Evolutionary conservation across 1,140 invertebrate genomes (phyloP).

Genomic region (Arion vulgaris): DNA sequence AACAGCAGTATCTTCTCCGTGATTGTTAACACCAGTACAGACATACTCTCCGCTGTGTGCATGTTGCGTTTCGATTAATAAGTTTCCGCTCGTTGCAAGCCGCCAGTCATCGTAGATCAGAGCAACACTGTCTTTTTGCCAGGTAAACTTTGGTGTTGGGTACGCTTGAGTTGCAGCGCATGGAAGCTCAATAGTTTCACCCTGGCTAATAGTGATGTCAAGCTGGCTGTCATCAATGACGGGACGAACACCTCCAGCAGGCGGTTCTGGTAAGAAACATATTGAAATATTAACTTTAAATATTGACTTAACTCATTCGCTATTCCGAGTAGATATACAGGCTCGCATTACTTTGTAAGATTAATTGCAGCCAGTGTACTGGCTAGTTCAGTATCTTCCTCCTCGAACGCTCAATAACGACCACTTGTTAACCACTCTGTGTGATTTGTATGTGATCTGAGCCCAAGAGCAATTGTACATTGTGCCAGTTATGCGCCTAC

Average conservation of each 20-base stretch:
- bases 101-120: conserved; percentile 71
- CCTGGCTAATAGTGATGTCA: conserved; percentile 73
- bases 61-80: conserved; percentile 91
- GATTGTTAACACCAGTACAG: conserved; percentile 94
- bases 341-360: too few species aligned
- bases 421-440: too few species aligned
- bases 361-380: too few species aligned
- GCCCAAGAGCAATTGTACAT: too few species aligned
- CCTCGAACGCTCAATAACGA: too few species aligned
- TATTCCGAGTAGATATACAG: too few species aligned
- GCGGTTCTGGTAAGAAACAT: conserved; percentile 54
- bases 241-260: conserved; percentile 57
- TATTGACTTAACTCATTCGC: too few species aligned
- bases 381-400: too few species aligned
- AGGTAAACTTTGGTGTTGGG: conserved; percentile 64
- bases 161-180: conserved; percentile 82
- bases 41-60: conserved; percentile 92
- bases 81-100: conserved; percentile 84
- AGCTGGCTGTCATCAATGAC: conserved; percentile 54
- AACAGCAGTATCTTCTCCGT: conserved; percentile 92
- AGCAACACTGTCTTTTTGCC: conserved; percentile 78
- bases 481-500: too few species aligned
- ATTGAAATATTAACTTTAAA: neutral
- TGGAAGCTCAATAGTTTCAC: conserved; percentile 79
- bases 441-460: too few species aligned